Evolutionary conservation across 2,888 invertebrate genomes (phyloP).

Genomic region (Oscheius sp.): DNA sequence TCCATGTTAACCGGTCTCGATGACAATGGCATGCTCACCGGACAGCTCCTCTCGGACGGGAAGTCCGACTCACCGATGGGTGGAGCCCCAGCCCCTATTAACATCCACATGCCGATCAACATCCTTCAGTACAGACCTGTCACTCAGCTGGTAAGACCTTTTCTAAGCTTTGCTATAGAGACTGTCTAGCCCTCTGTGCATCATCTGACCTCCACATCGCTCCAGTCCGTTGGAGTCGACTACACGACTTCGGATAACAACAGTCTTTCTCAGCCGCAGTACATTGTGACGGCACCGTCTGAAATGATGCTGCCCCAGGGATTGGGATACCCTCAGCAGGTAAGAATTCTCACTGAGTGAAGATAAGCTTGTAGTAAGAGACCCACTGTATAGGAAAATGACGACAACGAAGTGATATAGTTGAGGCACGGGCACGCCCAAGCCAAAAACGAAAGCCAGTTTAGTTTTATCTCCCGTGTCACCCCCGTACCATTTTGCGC

Average conservation of each 20-base stretch:
- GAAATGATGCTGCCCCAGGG: conserved; percentile 57
- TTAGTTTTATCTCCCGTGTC: no score
- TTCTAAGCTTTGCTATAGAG: background rate
- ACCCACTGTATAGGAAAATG: no score
- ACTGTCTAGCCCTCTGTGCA: conserved; percentile 58
- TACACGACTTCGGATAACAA: conserved; percentile 37
- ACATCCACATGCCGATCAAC: conserved; percentile 39
- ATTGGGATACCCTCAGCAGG: conserved; percentile 44
- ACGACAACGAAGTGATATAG: no score
- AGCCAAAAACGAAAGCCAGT: no score
- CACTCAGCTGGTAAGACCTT: conserved; percentile 23
- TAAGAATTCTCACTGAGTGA: background rate
- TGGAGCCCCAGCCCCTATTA: conserved; percentile 35
- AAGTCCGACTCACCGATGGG: conserved; percentile 40
- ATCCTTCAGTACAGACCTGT: conserved; percentile 36
- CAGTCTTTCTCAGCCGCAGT: conserved; percentile 50
- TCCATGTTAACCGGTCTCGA: conserved; percentile 48
- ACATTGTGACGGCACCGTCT: conserved; percentile 53
- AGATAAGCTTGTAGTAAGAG: background rate
- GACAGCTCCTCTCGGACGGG: conserved; percentile 42
- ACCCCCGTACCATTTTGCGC: no score
- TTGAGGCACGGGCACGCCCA: no score
- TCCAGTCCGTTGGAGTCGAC: conserved; percentile 50
- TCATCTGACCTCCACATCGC: conserved; percentile 54
- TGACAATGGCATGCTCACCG: conserved; percentile 40